phyloP scores from a whole-genome alignment of 2,888 invertebrate species.

The Drosophila gaucha region DNA sequence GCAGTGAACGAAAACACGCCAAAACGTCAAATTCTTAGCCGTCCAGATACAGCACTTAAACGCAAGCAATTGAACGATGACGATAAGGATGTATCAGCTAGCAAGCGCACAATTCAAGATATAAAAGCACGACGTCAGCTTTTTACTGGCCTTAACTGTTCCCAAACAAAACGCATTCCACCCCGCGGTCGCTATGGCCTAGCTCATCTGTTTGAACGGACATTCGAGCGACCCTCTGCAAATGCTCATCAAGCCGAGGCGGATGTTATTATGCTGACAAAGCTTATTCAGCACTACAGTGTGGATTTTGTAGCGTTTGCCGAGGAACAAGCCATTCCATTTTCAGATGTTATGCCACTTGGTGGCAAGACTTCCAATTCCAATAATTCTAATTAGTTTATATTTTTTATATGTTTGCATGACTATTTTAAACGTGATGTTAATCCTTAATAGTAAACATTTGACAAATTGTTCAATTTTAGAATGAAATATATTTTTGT shows the following conservation, averaged over 20 bases:
- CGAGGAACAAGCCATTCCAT: slow-evolving; percentile 75
- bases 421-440: neutral
- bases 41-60: slow-evolving; percentile 23
- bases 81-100: neutral
- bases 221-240: slow-evolving; percentile 85
- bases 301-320: slow-evolving; percentile 87
- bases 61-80: slow-evolving; percentile 19
- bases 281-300: slow-evolving; percentile 87
- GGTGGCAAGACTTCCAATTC: slow-evolving; percentile 23
- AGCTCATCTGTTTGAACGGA: slow-evolving; percentile 86
- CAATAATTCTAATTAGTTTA: neutral
- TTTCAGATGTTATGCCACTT: slow-evolving; percentile 61
- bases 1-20: slow-evolving; percentile 86
- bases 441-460: too few species aligned
- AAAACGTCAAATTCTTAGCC: slow-evolving; percentile 73
- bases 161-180: slow-evolving; percentile 58
- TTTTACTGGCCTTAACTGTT: slow-evolving; percentile 49
- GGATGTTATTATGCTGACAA: slow-evolving; percentile 88
- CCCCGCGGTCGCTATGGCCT: slow-evolving; percentile 85
- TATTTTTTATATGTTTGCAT: slow-evolving; percentile 1
- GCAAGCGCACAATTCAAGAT: slow-evolving; percentile 7
- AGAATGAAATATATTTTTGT: slow-evolving; percentile 23
- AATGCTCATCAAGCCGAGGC: slow-evolving; percentile 89
- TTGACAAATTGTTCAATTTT: neutral
- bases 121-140: slow-evolving; percentile 64